phyloP scores from a whole-genome alignment of 2,113 vertebrate species.

The Nestor notabilis region DNA sequence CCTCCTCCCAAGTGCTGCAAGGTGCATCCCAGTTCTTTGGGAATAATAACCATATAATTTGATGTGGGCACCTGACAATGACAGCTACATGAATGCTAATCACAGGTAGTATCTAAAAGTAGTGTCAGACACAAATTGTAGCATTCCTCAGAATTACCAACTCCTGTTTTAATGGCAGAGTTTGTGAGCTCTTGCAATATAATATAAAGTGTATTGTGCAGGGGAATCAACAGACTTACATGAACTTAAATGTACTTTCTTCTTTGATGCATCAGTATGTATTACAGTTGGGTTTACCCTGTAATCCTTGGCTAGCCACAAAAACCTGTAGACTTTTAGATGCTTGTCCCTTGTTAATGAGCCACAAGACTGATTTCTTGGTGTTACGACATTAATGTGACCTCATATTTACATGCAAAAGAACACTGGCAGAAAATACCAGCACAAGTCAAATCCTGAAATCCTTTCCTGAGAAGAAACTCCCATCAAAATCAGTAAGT shows the following conservation, averaged over 20 bases:
- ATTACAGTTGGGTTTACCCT: neutral
- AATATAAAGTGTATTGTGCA: neutral
- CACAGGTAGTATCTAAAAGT: neutral
- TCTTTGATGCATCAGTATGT: neutral
- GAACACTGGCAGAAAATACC: neutral
- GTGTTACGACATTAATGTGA: neutral
- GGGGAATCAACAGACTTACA: neutral
- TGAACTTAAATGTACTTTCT: neutral
- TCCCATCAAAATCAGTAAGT: neutral
- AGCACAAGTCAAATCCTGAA: neutral
- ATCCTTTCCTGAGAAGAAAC: neutral
- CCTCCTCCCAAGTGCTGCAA: accelerated
- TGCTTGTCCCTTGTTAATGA: neutral
- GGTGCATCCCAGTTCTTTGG: neutral
- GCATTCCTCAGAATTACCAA: neutral
- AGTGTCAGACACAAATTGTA: neutral
- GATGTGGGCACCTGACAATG: neutral
- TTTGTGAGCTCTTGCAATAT: neutral
- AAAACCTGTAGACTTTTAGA: neutral
- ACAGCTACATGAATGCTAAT: neutral
- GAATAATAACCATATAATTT: neutral
- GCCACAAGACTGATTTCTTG: neutral
- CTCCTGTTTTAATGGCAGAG: neutral
- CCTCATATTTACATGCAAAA: conserved; percentile 2
- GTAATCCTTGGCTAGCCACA: neutral